These are phyloP conservation scores for Ditylenchus weischeri DNA, from an alignment of 2,888 invertebrate species.

Conservation along the genomic window DNA sequence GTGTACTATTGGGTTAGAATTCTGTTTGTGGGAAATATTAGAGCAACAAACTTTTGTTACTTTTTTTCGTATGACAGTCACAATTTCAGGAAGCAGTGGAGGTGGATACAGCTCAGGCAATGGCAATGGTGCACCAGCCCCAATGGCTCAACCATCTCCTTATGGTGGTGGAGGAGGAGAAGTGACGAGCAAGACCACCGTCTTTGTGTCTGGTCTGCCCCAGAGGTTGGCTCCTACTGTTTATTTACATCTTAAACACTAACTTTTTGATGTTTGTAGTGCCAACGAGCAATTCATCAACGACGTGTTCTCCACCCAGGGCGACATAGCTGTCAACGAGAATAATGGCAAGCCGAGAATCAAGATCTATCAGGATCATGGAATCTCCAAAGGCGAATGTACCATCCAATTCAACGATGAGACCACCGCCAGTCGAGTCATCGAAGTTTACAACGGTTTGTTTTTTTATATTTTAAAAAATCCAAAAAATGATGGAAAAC, in stretches of 20 bases:
- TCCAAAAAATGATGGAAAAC: too few relatives aligned
- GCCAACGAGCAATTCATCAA: constrained; percentile 54
- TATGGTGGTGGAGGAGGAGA: constrained; percentile 5
- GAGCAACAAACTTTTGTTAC: too few relatives aligned
- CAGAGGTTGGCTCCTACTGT: constrained; percentile 27
- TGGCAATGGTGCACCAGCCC: background rate
- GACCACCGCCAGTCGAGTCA: constrained; percentile 77
- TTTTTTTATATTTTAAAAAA: background rate
- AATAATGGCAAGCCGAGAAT: constrained; percentile 87
- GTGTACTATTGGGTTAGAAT: too few relatives aligned
- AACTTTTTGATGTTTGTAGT: constrained; percentile 32
- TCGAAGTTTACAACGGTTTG: constrained; percentile 89
- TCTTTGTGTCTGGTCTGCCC: constrained; percentile 38
- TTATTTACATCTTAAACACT: background rate
- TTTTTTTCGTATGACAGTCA: too few relatives aligned
- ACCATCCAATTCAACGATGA: constrained; percentile 26
- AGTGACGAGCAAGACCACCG: constrained; percentile 34
- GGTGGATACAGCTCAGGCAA: background rate
- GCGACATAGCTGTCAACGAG: constrained; percentile 66
- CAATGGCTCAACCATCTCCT: background rate
- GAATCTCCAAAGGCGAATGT: constrained; percentile 66
- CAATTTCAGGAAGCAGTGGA: background rate
- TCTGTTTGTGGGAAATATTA: too few relatives aligned
- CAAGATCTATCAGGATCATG: constrained; percentile 96
- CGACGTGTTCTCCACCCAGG: constrained; percentile 52